phyloP scores from a whole-genome alignment of 2,888 invertebrate genomes.

The Steinernema hermaphroditum region DNA sequence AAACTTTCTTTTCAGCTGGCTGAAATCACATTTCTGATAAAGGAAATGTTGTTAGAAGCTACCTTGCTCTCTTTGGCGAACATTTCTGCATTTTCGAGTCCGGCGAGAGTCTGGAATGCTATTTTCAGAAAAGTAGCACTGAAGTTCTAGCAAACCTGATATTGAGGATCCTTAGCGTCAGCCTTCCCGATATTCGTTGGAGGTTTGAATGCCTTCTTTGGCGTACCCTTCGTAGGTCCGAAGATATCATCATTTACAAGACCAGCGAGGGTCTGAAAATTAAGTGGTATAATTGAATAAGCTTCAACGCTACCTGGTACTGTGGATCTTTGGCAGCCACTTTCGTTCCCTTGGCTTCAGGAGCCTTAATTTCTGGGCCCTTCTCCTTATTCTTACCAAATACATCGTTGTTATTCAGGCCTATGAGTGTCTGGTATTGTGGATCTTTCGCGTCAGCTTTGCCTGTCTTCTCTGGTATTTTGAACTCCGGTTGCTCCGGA shows the following conservation, averaged over 20 bases:
- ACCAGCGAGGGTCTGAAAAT: conserved; percentile 40
- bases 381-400: conserved; percentile 36
- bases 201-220: conserved; percentile 36
- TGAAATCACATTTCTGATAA: too few relatives aligned
- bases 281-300: not conserved
- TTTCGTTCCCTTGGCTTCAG: conserved; percentile 35
- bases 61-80: conserved; percentile 38
- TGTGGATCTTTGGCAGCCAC: conserved; percentile 40
- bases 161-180: conserved; percentile 38
- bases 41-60: too few relatives aligned
- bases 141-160: not conserved
- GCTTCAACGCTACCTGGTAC: conserved; percentile 33
- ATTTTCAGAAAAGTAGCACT: too few relatives aligned
- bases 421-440: conserved; percentile 33
- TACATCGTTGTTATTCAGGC: conserved; percentile 39
- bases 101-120: conserved; percentile 37
- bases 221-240: conserved; percentile 1
- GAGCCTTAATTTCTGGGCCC: conserved; percentile 34
- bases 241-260: conserved; percentile 40
- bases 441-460: conserved; percentile 43
- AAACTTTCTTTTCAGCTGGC: conserved; percentile 32
- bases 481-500: conserved; percentile 32
- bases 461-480: conserved; percentile 40
- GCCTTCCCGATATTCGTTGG: conserved; percentile 33
- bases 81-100: conserved; percentile 38